Evolutionary conservation across 2,888 invertebrate genomes (phyloP), one percentile per base, ranked within the genome.

Genomic region (Parnassius glacialis): DNA sequence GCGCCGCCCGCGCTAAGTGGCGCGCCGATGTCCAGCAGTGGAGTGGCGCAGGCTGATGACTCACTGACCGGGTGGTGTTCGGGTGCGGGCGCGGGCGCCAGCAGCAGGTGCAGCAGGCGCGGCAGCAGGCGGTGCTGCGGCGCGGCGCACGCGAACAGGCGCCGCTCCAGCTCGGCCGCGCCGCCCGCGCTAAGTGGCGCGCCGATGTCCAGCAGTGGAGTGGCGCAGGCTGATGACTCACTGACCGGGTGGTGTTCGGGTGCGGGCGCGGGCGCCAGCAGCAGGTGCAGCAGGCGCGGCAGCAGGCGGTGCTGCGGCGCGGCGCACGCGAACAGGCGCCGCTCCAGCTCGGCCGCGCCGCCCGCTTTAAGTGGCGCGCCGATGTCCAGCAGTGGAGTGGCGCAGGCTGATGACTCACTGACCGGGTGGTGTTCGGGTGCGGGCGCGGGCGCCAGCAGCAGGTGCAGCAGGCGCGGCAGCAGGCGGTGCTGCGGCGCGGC

Each of bases 91-190:
- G 64, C 16, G 25, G 72, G 71, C 61, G 73, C 67, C 12, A 75
- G 75, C 74, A 90, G 83, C 73, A 89, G 82, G 64, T 87, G 87
- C 76, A 90, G 81, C 74, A 90, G 82, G 13, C 90, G 81, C 71
- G 90, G 90, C 81, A 90, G 81, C 76, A 90, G 80, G 71, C 89
- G 87, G 76, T 90, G 88, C 77, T 87, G 89, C 72, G 86, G 88
- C 76, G 84, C 86, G 70, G 80, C 80, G 76, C 78, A 74, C 42
- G 87, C 84, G 81, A 90, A 90, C 80, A 87, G 79, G 2, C 83
- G 79, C 45, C 84, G 83, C 81, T 88, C 90, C 50, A 86, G 82
- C 68, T 83, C 85, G n/a, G 75, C 81, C 43, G 87, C 87, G 61
- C 79, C 83, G 16, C 65, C 74, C 53, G 78, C 72, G 10, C 72